These are phyloP conservation scores for Nymphalis c-album DNA, from an alignment of 2,888 invertebrate genomes.

Conservation along the genomic window DNA sequence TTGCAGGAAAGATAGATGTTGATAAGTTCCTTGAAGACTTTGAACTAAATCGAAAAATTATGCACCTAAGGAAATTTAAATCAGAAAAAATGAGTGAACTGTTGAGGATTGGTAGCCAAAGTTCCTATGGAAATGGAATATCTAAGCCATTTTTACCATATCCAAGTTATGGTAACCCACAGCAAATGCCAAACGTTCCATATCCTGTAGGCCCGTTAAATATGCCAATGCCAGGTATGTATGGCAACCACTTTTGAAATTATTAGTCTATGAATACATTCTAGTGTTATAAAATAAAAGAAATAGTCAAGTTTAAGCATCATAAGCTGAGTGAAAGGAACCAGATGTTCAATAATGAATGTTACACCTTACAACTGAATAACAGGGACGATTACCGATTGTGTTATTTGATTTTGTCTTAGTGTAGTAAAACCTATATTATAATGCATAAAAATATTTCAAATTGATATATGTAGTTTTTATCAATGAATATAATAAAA, in stretches of 20 bases:
- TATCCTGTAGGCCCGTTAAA: conserved; percentile 87
- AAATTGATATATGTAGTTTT: neutral
- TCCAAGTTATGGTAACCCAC: conserved; percentile 66
- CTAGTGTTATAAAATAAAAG: neutral
- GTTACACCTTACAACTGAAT: no score
- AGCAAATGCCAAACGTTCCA: conserved; percentile 83
- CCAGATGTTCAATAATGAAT: no score
- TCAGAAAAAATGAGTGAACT: conserved; percentile 95
- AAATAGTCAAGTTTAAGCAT: neutral
- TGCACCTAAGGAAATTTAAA: conserved; percentile 90
- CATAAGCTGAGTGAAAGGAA: no score
- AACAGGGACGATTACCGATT: neutral
- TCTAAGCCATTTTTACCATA: conserved; percentile 72
- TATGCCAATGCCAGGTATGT: conserved; percentile 89
- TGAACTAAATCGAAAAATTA: conserved; percentile 83
- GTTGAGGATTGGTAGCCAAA: conserved; percentile 68
- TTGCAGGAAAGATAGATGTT: conserved; percentile 85
- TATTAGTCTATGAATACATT: neutral
- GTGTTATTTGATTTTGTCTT: neutral
- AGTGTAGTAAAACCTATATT: neutral
- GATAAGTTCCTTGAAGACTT: conserved; percentile 95
- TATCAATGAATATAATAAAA: neutral
- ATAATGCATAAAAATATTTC: neutral
- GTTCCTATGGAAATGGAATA: conserved; percentile 65
- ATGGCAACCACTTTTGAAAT: conserved; percentile 69